Evolutionary conservation across 1,140 invertebrate species (phyloP).

Genomic region (Cyclina sinensis): DNA sequence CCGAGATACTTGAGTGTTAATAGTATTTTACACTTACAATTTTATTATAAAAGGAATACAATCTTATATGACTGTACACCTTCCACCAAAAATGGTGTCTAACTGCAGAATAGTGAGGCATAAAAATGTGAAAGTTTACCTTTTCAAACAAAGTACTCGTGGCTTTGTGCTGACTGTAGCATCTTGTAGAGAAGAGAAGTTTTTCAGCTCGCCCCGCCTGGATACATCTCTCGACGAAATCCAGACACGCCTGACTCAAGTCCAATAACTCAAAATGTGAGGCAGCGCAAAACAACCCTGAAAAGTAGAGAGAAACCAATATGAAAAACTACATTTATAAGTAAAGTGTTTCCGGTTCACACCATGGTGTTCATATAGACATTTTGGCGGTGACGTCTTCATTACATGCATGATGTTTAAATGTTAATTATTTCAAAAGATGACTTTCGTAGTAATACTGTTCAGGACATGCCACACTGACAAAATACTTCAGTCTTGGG

Average conservation of each 20-base stretch:
- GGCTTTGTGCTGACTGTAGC: slow-evolving; percentile 20
- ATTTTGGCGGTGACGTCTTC: too few relatives aligned
- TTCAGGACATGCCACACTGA: too few relatives aligned
- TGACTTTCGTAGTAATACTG: too few relatives aligned
- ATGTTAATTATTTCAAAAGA: too few relatives aligned
- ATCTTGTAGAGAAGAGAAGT: slow-evolving; percentile 21
- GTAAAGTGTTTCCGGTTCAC: too few relatives aligned
- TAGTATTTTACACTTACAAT: not conserved
- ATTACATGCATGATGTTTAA: too few relatives aligned
- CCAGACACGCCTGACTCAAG: slow-evolving; percentile 58
- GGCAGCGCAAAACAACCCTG: slow-evolving; percentile 63
- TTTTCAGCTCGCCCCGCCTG: slow-evolving; percentile 2
- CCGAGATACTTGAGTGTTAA: not conserved
- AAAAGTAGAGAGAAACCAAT: not conserved
- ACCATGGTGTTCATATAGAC: too few relatives aligned
- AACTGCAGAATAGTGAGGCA: not conserved
- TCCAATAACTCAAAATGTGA: slow-evolving; percentile 58
- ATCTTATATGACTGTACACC: too few relatives aligned
- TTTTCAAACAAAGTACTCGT: slow-evolving; percentile 13
- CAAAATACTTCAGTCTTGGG: too few relatives aligned
- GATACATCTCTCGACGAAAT: slow-evolving; percentile 62
- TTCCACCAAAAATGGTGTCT: too few relatives aligned
- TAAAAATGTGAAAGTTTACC: not conserved
- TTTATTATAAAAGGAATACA: not conserved
- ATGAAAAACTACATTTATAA: too few relatives aligned